These are phyloP conservation scores for Andrena bicolor DNA, from an alignment of 2,888 invertebrate species.

Conservation along the genomic window DNA sequence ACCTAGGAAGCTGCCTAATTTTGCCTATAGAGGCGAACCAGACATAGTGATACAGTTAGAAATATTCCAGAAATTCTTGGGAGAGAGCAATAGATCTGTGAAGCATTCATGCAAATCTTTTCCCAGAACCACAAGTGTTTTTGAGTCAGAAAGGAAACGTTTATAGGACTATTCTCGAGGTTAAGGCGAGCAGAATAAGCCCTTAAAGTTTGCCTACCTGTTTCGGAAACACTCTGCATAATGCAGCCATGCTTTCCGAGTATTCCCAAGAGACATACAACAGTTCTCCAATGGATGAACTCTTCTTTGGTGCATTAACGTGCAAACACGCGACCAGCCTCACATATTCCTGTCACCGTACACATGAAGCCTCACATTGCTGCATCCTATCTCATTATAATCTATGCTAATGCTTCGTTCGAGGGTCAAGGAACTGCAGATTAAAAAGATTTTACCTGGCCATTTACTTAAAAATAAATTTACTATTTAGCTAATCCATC, in stretches of 20 bases:
- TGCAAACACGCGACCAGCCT: neutral
- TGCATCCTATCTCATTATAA: neutral
- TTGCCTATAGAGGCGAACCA: no score
- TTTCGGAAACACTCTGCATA: constrained; percentile 24
- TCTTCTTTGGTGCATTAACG: constrained; percentile 26
- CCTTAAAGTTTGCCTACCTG: constrained; percentile 11
- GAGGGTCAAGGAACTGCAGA: no score
- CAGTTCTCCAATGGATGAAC: constrained; percentile 4
- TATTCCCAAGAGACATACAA: constrained; percentile 6
- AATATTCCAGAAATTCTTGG: no score
- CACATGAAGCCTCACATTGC: constrained; percentile 12
- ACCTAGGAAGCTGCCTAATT: no score
- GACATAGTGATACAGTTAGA: no score
- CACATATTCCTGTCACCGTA: neutral
- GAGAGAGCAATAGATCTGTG: neutral
- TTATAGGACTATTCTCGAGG: neutral
- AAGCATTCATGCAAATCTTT: neutral
- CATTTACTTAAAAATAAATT: no score
- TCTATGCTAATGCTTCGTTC: constrained; percentile 2
- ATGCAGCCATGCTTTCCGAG: constrained; percentile 13
- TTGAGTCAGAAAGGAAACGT: neutral
- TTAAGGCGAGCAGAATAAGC: constrained; percentile 1
- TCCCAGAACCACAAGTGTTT: neutral
- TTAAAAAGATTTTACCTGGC: no score
- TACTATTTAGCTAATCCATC: neutral